Conservation (phyloP, 1,140 invertebrate species). For the Parapsyche elsis region DNA sequence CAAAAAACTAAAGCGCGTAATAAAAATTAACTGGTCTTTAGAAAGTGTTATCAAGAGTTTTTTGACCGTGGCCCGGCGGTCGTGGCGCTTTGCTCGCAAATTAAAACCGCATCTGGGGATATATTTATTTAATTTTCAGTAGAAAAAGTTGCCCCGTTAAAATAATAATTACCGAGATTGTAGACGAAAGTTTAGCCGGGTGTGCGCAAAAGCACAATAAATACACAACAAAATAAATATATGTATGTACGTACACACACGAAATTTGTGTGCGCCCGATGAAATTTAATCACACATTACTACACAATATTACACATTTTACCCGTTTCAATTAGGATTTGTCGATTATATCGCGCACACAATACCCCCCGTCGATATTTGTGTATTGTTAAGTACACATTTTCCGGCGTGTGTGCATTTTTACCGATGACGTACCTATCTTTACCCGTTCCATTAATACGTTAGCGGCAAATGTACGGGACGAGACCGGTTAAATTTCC, state of each 20-base stretch:
- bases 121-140: conserved; percentile 16
- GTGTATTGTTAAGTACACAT: too few relatives aligned
- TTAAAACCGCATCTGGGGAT: conserved; percentile 26
- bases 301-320: too few relatives aligned
- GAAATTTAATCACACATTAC: too few relatives aligned
- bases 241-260: not conserved
- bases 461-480: too few relatives aligned
- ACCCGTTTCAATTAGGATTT: too few relatives aligned
- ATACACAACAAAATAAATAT: not conserved
- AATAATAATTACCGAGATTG: conserved; percentile 21
- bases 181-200: conserved; percentile 12
- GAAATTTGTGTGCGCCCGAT: not conserved
- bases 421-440: too few relatives aligned
- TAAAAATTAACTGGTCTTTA: conserved; percentile 26
- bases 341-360: too few relatives aligned
- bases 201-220: not conserved
- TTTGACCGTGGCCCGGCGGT: not conserved
- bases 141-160: conserved; percentile 27
- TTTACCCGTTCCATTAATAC: too few relatives aligned
- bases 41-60: not conserved
- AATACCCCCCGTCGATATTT: too few relatives aligned
- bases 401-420: too few relatives aligned
- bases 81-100: conserved; percentile 5
- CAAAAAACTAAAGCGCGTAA: not conserved
- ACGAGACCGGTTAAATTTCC: not conserved